Evolutionary conservation across 2,888 invertebrate species (phyloP).

Genomic region (Yponomeuta cagnagella): DNA sequence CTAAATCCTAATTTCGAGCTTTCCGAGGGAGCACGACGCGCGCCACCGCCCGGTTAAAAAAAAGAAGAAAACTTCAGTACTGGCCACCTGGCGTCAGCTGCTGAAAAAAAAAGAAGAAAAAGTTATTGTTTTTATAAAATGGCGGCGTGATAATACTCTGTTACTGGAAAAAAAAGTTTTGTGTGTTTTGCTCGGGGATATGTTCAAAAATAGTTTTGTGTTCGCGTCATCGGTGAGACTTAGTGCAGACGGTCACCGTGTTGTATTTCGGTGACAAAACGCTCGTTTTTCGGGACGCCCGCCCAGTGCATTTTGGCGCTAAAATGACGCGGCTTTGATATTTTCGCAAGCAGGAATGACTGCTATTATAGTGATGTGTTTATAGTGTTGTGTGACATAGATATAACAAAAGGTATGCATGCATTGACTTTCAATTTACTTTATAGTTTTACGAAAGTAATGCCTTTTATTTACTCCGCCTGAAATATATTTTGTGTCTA

Average conservation of each 20-base stretch:
- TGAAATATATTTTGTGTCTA: no score
- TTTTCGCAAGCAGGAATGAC: neutral
- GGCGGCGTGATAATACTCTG: slow-evolving; percentile 14
- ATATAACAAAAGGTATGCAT: neutral
- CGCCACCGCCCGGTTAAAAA: slow-evolving; percentile 57
- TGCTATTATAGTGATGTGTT: slow-evolving; percentile 10
- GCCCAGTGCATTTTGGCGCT: slow-evolving; percentile 21
- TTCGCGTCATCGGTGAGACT: slow-evolving; percentile 26
- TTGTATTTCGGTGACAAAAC: slow-evolving; percentile 54
- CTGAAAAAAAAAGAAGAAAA: neutral
- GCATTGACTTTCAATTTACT: neutral
- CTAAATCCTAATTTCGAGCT: slow-evolving; percentile 69
- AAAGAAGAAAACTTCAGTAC: slow-evolving; percentile 5
- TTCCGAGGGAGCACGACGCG: slow-evolving; percentile 56
- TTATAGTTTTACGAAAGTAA: neutral
- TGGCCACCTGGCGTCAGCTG: neutral
- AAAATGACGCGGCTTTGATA: slow-evolving; percentile 1
- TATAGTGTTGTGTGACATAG: neutral
- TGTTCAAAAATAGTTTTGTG: slow-evolving; percentile 52
- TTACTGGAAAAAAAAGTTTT: slow-evolving; percentile 14
- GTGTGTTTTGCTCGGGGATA: slow-evolving; percentile 26
- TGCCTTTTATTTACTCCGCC: no score
- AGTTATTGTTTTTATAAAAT: slow-evolving; percentile 19
- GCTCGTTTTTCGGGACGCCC: neutral
- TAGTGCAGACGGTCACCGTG: slow-evolving; percentile 33